Evolutionary conservation across 1,140 invertebrate genomes (phyloP).

Genomic region (Parasteatoda tepidariorum): DNA sequence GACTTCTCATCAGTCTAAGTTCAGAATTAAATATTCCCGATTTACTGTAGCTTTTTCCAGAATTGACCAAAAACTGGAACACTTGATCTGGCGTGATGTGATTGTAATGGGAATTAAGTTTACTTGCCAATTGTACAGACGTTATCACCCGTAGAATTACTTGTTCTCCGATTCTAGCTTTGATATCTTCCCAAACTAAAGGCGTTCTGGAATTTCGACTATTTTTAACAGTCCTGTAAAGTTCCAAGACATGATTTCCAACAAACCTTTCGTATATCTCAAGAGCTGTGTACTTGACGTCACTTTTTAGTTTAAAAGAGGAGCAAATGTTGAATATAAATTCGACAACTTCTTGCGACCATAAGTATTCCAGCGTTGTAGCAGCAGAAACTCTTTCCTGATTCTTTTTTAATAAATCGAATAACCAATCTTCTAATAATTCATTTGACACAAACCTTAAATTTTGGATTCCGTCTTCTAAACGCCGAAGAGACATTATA

Average conservation of each 20-base stretch:
- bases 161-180: constrained; percentile 28
- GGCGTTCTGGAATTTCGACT: constrained; percentile 6
- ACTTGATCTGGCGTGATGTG: constrained; percentile 6
- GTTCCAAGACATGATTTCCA: constrained; percentile 32
- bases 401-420: constrained; percentile 21
- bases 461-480: not conserved
- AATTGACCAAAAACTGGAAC: not conserved
- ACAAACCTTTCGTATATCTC: constrained; percentile 37
- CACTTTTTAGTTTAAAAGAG: constrained; percentile 3
- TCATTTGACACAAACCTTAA: not conserved
- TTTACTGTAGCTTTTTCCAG: not conserved
- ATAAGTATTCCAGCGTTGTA: constrained; percentile 8
- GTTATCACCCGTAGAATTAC: constrained; percentile 9
- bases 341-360: not conserved
- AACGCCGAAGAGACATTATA: not conserved
- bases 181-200: constrained; percentile 23
- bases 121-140: constrained; percentile 19
- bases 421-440: constrained; percentile 25
- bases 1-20: constrained; percentile 66
- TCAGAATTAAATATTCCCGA: constrained; percentile 68
- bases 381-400: constrained; percentile 16
- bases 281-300: constrained; percentile 13
- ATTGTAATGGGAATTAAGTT: constrained; percentile 34
- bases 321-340: constrained; percentile 24
- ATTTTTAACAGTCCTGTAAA: not conserved